Evolutionary conservation across 2,888 invertebrate species (phyloP).

Genomic region (Cephonodes hylas): DNA sequence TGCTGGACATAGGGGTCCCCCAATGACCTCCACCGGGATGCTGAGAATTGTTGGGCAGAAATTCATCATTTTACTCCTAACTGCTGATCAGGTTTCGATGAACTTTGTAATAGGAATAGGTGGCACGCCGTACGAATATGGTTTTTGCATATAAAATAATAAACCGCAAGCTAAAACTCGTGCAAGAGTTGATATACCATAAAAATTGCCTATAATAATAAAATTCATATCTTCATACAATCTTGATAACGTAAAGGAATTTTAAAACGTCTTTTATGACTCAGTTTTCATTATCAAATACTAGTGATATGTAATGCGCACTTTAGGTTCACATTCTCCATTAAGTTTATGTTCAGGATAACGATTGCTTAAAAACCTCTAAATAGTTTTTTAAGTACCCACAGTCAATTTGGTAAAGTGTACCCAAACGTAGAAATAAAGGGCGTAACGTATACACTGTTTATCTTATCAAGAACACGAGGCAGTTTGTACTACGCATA

Average conservation of each 20-base stretch:
- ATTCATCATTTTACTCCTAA: too few species aligned
- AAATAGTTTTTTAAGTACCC: slow-evolving; percentile 52
- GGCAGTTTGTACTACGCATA: background rate
- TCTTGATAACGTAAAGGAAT: background rate
- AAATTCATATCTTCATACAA: background rate
- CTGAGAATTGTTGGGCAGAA: too few species aligned
- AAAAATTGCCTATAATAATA: background rate
- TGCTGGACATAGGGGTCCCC: too few species aligned
- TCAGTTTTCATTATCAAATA: slow-evolving; percentile 7
- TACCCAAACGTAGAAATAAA: slow-evolving; percentile 40
- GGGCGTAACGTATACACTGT: slow-evolving; percentile 37
- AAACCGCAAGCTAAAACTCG: too few species aligned
- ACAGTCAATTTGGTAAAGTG: slow-evolving; percentile 64
- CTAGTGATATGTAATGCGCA: slow-evolving; percentile 2
- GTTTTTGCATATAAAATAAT: too few species aligned
- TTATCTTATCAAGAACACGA: slow-evolving; percentile 57
- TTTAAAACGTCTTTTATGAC: slow-evolving; percentile 19
- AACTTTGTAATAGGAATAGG: too few species aligned
- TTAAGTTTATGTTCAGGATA: slow-evolving; percentile 56
- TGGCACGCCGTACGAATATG: too few species aligned
- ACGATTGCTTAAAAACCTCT: slow-evolving; percentile 45
- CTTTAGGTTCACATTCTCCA: slow-evolving; percentile 25
- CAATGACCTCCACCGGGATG: too few species aligned
- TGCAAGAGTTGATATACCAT: background rate
- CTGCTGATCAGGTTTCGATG: too few species aligned